These are phyloP conservation scores for Portevinia maculata DNA, from an alignment of 2,888 invertebrate species.

Conservation along the genomic window DNA sequence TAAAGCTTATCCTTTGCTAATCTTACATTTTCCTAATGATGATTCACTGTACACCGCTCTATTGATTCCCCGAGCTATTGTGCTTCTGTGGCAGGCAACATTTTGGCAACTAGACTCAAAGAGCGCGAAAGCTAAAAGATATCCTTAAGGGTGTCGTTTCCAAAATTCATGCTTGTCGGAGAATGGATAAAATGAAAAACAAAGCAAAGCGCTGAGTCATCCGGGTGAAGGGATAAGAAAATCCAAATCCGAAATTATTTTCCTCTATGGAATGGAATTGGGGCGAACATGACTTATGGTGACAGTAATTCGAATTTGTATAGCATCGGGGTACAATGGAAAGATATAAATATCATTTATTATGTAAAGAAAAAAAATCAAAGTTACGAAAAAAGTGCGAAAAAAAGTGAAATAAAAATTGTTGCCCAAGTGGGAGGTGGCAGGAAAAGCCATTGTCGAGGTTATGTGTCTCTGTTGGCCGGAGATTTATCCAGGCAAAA, in stretches of 20 bases:
- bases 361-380: conserved; percentile 23
- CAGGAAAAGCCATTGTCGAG: not conserved
- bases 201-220: conserved; percentile 1
- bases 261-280: conserved; percentile 52
- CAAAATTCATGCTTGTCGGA: conserved; percentile 25
- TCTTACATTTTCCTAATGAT: conserved; percentile 41
- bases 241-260: conserved; percentile 19
- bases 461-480: conserved; percentile 18
- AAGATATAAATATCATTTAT: conserved; percentile 50
- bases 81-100: conserved; percentile 1
- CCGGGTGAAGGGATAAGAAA: not conserved
- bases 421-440: conserved; percentile 1
- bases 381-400: not conserved
- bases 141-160: conserved; percentile 26
- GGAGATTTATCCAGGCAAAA: conserved; percentile 44
- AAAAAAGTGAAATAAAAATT: conserved; percentile 36
- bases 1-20: conserved; percentile 36
- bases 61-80: conserved; percentile 1
- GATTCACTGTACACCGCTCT: conserved; percentile 20
- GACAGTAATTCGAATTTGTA: conserved; percentile 70
- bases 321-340: conserved; percentile 26
- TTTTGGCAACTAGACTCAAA: conserved; percentile 42
- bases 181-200: no score
- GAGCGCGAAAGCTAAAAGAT: conserved; percentile 48
- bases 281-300: conserved; percentile 68